Percentiles rank a stretch among this genome's conserved stretches.
Conservation (phyloP, 1,140 invertebrate species). For the Aleiodes sp. region DNA sequence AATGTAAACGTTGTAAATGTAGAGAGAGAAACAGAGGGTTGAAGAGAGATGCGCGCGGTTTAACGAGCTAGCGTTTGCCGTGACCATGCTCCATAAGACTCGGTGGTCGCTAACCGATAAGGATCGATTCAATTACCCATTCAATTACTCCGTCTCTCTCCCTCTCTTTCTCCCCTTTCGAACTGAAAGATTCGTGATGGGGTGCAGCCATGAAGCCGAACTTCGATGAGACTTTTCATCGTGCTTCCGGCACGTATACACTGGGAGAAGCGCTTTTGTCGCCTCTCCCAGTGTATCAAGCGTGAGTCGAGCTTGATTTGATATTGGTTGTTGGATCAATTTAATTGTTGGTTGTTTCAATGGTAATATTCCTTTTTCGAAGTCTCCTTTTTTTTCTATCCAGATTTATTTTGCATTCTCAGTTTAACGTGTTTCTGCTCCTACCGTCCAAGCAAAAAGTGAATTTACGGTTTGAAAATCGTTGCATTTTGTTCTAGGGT, state of each 20-base stretch:
- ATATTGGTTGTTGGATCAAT: background rate
- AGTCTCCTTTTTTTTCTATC: no score
- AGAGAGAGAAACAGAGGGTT: slow-evolving; percentile 11
- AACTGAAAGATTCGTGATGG: slow-evolving; percentile 47
- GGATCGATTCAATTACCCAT: slow-evolving; percentile 58
- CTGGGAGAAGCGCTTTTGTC: background rate
- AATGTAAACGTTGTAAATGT: background rate
- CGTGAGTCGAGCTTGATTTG: background rate
- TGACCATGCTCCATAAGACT: slow-evolving; percentile 52
- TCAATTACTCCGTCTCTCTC: slow-evolving; percentile 56
- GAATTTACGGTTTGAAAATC: no score
- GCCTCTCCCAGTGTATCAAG: background rate
- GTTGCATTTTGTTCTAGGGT: no score
- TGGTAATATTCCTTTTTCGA: no score
- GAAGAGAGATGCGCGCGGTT: slow-evolving; percentile 25
- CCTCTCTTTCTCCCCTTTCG: no score
- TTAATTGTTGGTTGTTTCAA: no score
- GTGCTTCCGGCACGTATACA: slow-evolving; percentile 3
- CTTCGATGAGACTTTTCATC: slow-evolving; percentile 36
- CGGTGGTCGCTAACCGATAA: slow-evolving; percentile 47
- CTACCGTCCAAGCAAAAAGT: no score
- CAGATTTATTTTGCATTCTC: no score
- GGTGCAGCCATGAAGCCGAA: slow-evolving; percentile 43
- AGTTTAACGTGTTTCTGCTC: no score
- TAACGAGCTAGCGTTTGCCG: slow-evolving; percentile 51